A percentile compares a stretch with the other conserved stretches of the same genome.
Conservation (phyloP, 2,888 invertebrate genomes). For the Rosalia funebris region DNA sequence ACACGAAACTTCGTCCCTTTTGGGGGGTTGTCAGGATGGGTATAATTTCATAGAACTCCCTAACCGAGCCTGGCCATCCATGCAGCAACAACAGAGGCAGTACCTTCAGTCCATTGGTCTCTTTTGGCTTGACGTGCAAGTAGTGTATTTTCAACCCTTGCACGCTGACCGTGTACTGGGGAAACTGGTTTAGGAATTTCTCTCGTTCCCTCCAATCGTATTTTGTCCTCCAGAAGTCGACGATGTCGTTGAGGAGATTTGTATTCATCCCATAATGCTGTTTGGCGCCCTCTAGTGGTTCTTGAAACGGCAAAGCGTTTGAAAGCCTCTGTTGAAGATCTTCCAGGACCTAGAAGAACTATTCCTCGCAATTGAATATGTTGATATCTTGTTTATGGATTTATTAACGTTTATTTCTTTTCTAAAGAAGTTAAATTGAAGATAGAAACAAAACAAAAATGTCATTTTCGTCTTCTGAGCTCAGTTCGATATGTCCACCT, state of each 20-base stretch:
- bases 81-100: conserved; percentile 79
- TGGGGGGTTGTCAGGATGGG: conserved; percentile 70
- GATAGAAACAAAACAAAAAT: no score
- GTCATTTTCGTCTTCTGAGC: no score
- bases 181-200: conserved; percentile 70
- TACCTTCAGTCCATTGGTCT: conserved; percentile 58
- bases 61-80: conserved; percentile 90
- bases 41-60: conserved; percentile 83
- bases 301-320: conserved; percentile 57
- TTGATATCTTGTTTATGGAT: background rate
- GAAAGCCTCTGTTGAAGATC: conserved; percentile 65
- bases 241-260: conserved; percentile 69
- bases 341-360: conserved; percentile 29
- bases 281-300: conserved; percentile 73
- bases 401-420: no score
- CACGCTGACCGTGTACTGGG: conserved; percentile 77
- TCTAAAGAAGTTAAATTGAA: no score
- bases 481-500: no score
- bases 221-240: conserved; percentile 80
- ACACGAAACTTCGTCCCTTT: conserved; percentile 69
- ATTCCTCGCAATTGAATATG: no score
- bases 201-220: conserved; percentile 76
- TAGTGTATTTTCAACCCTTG: conserved; percentile 77
- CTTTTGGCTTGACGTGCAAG: conserved; percentile 67
- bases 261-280: conserved; percentile 88